These are phyloP conservation scores for Hyaena hyaena DNA, from an alignment of 2,113 vertebrate species.

Conservation along the genomic window DNA sequence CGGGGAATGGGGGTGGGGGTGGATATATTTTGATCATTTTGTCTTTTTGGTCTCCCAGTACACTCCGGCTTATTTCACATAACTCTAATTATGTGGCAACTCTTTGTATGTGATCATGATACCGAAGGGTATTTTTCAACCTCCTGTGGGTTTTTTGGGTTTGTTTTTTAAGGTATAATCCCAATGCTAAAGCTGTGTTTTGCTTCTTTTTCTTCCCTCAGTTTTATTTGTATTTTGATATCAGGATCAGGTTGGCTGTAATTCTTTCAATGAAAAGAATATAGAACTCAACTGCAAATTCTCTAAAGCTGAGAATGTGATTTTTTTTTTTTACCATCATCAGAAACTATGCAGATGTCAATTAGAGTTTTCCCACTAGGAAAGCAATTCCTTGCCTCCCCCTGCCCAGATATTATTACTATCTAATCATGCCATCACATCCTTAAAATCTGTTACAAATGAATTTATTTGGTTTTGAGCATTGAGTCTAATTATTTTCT, in stretches of 20 bases:
- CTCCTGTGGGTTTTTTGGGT: not conserved
- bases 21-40: not conserved
- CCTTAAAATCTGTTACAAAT: slow-evolving; percentile 27
- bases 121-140: not conserved
- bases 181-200: not conserved
- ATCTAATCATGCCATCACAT: not conserved
- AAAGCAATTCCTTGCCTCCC: not conserved
- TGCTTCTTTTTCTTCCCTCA: not conserved
- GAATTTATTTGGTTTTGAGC: slow-evolving; percentile 8
- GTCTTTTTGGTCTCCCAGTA: not conserved
- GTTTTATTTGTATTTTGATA: slow-evolving; percentile 15
- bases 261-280: not conserved
- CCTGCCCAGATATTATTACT: not conserved
- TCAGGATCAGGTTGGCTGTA: not conserved
- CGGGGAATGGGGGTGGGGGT: too few relatives aligned
- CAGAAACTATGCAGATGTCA: not conserved
- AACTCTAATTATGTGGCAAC: not conserved
- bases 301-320: not conserved
- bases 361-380: not conserved
- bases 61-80: not conserved
- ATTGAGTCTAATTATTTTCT: not conserved
- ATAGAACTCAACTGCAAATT: not conserved
- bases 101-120: not conserved
- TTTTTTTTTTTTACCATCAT: not conserved
- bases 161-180: slow-evolving; percentile 6